Base-by-base conservation (phyloP, 2,888 invertebrate species). In the Petrophora chlorosata region DNA sequence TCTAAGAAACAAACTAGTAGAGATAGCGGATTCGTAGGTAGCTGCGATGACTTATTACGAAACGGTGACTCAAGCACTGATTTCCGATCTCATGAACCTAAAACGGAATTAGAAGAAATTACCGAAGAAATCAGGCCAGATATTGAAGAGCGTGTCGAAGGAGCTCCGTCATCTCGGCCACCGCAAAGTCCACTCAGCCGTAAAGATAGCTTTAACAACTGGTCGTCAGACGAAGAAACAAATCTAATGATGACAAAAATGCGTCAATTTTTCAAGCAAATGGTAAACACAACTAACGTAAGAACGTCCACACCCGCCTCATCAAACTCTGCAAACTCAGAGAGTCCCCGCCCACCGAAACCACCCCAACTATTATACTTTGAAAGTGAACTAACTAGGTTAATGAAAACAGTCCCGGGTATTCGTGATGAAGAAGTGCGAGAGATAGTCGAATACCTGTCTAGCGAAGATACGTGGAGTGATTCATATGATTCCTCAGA, bases 211-310 rank as follows among this genome's bases (percentile, higher is more conserved):
- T 97, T 97, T 85, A 97, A 97, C 76, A 97, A 97, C 73, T 97
- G 97, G 97, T 97, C 96, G 57, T 97, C 97, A 2, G 97, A 97
- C 72, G 97, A 97, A 76, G 97, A 97, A 85, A 97, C 97, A 2
- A 97, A 97, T 79, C 85, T 97, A 30, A 97, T 97, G 97, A 97
- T 97, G 97, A 96, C 95, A 23, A 97, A 97, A 88, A 96, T 97
- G 96, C 91, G 97, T 1, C 96, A 96, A 67, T 97, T 97, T 80
- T 97, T 97, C 81, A 97, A 97, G 82, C 96, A 96, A 38, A 95
- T 97, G 92, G 94, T 97, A n/a, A 95, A 95, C 22, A 91, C 92
- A 12, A 85, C 91, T 1, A 92, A 91, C 40, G 91, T 90, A 1
- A 74, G 88, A 34, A 85, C 89, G 14, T 91, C 92, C 1, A 92